These are phyloP conservation scores for Malachius bipustulatus DNA, from an alignment of 2,888 invertebrate genomes.

Conservation along the genomic window DNA sequence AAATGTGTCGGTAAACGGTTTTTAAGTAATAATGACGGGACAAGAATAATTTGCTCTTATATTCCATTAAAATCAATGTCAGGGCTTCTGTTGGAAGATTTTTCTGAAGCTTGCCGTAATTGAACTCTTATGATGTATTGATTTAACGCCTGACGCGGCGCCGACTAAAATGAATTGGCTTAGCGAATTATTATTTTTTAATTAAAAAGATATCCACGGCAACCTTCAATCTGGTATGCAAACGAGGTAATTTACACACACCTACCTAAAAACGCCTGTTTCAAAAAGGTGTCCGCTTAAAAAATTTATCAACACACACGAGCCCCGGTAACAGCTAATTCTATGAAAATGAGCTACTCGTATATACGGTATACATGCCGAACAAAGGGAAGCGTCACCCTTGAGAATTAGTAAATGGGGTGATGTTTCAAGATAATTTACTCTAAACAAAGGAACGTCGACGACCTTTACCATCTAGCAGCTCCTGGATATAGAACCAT, in stretches of 20 bases:
- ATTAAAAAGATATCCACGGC: constrained; percentile 22
- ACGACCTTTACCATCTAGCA: no score
- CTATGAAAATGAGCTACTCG: constrained; percentile 11
- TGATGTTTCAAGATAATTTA: constrained; percentile 25
- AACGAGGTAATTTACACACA: constrained; percentile 26
- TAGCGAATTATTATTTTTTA: constrained; percentile 15
- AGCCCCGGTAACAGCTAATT: constrained; percentile 13
- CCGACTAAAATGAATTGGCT: no score
- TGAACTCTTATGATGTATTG: no score
- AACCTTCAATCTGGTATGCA: constrained; percentile 25
- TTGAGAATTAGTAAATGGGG: constrained; percentile 25
- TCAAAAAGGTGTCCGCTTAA: constrained; percentile 23
- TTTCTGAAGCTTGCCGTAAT: no score
- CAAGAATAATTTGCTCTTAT: no score
- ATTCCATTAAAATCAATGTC: no score
- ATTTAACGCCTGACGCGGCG: no score
- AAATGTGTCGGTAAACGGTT: no score
- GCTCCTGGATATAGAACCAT: no score
- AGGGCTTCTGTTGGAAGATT: no score
- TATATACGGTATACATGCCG: background rate
- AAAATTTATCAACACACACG: constrained; percentile 26
- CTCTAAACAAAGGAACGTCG: constrained; percentile 23
- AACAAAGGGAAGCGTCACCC: constrained; percentile 22
- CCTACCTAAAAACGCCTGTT: constrained; percentile 20
- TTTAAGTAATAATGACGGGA: no score